These are phyloP conservation scores for Porites cylindrica DNA, from an alignment of 92 coral and sea anemone genomes.

Conservation along the genomic window DNA sequence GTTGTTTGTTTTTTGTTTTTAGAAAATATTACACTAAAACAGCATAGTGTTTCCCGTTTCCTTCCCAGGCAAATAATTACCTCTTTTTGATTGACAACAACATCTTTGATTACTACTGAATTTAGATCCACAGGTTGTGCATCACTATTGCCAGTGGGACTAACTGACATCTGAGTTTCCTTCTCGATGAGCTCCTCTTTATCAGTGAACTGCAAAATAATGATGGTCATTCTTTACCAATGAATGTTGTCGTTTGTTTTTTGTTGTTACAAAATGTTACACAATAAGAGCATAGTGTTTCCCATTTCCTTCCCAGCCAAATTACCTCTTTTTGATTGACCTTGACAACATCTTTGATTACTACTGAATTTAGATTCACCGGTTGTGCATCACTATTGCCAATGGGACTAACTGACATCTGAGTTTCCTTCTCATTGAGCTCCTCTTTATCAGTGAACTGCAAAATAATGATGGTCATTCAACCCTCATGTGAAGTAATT, in stretches of 20 bases:
- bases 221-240: not conserved
- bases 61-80: too few species aligned
- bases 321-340: conserved; percentile 1
- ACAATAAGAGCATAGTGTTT: too few species aligned
- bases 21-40: too few species aligned
- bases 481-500: not conserved
- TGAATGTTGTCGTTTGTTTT: too few species aligned
- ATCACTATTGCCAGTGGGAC: not conserved
- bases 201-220: not conserved
- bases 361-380: not conserved
- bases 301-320: not conserved
- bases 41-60: too few species aligned
- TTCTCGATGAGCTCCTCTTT: not conserved
- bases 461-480: not conserved
- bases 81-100: not conserved
- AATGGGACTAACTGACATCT: not conserved
- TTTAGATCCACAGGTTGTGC: not conserved
- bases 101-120: not conserved
- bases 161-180: not conserved
- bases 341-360: not conserved
- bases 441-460: not conserved
- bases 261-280: not conserved
- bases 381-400: not conserved
- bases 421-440: not conserved
- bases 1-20: too few species aligned